These are phyloP conservation scores for Gulo gulo DNA, from an alignment of 2,113 vertebrate species.

Conservation along the genomic window DNA sequence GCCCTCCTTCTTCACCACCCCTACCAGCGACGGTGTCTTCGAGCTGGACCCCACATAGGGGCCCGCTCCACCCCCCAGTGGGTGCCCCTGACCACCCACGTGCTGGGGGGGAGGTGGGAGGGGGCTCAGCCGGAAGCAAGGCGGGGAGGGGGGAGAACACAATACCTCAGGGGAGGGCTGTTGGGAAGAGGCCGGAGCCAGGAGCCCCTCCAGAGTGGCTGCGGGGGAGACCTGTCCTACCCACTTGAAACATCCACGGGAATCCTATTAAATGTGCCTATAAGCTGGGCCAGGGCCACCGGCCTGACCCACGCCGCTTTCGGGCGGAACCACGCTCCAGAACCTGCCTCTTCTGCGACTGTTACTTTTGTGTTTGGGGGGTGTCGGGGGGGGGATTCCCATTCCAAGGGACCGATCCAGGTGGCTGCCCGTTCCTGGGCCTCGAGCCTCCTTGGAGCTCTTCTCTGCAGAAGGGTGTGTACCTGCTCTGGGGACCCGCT, in stretches of 20 bases:
- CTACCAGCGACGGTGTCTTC: slow-evolving; percentile 88
- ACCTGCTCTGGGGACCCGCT: background rate
- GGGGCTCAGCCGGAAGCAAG: background rate
- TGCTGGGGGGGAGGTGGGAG: background rate
- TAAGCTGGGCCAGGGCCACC: background rate
- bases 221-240: background rate
- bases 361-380: slow-evolving; percentile 7
- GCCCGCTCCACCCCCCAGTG: background rate
- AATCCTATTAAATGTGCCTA: slow-evolving; percentile 68
- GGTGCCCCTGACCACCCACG: background rate
- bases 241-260: background rate
- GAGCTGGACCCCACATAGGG: slow-evolving; percentile 87
- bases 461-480: background rate
- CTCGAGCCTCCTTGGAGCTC: background rate
- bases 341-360: slow-evolving; percentile 65
- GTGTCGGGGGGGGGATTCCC: background rate
- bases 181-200: background rate
- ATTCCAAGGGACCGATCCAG: background rate
- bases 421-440: background rate
- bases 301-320: background rate
- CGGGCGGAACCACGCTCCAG: background rate
- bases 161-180: slow-evolving; percentile 56
- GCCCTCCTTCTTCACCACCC: slow-evolving; percentile 88
- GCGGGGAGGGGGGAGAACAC: background rate
- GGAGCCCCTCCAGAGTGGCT: background rate